A percentile compares a stretch with the other conserved stretches of the same genome.
These are phyloP conservation scores for Cossypha niveicapilla DNA, from an alignment of 2,797 vertebrate species.

Conservation along the genomic window DNA sequence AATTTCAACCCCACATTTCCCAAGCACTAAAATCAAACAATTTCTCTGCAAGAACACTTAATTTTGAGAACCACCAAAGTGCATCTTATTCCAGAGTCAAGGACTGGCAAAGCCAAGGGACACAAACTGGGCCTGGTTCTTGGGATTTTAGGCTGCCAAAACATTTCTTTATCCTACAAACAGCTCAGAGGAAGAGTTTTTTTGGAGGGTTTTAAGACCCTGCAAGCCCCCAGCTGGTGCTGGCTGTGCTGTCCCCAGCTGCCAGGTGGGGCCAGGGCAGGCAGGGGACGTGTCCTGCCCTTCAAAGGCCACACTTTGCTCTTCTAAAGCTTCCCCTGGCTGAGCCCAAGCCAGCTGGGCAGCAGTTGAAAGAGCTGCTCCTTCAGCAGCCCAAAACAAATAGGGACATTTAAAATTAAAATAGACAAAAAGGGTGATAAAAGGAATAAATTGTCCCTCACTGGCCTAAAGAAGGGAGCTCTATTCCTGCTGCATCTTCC, in stretches of 20 bases:
- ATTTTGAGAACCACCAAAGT: fast-evolving
- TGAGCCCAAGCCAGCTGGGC: constrained; percentile 57
- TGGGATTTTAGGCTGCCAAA: neutral
- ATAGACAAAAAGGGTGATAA: constrained; percentile 16
- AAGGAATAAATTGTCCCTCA: constrained; percentile 64
- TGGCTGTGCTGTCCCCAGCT: neutral
- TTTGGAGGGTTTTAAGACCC: neutral
- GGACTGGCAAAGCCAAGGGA: neutral
- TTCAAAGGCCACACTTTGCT: constrained; percentile 2
- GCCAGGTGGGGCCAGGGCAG: neutral
- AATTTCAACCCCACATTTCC: fast-evolving
- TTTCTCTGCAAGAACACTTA: neutral
- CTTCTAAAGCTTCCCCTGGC: constrained; percentile 43
- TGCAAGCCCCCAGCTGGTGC: neutral
- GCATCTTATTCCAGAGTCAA: neutral
- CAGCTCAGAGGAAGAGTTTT: neutral
- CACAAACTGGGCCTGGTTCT: no score
- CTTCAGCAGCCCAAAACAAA: constrained; percentile 67
- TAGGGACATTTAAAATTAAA: constrained; percentile 64
- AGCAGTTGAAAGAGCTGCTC: constrained; percentile 56
- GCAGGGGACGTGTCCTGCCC: neutral
- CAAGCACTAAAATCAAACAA: neutral
- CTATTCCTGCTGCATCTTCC: neutral
- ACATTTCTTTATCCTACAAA: neutral
- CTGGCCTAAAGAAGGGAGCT: neutral